These are phyloP conservation scores for Thereva nobilitata DNA, from an alignment of 2,888 invertebrate species.

Conservation along the genomic window DNA sequence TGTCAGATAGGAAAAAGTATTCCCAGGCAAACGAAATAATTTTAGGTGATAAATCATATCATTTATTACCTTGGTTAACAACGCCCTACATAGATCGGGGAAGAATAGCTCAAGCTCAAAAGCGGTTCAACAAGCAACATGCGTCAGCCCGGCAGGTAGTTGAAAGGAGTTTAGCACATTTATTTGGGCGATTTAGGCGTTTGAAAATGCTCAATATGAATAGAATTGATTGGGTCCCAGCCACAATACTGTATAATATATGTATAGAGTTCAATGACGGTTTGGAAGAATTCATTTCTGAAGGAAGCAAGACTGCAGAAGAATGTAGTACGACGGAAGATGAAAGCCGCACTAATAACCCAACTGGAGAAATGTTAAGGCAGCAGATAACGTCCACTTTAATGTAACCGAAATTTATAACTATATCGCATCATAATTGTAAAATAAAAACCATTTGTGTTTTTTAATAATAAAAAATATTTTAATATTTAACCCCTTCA, in stretches of 20 bases:
- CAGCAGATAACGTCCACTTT: too few relatives aligned
- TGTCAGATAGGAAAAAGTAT: neutral
- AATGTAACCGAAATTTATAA: too few relatives aligned
- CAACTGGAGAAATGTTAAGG: too few relatives aligned
- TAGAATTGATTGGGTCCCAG: neutral
- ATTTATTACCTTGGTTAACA: neutral
- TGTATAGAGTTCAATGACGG: conserved; percentile 9
- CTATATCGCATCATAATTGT: too few relatives aligned
- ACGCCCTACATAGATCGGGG: neutral
- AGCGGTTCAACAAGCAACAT: neutral
- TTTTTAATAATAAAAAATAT: too few relatives aligned
- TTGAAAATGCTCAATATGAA: conserved; percentile 12
- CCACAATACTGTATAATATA: conserved; percentile 5
- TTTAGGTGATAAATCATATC: conserved; percentile 4
- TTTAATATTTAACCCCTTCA: too few relatives aligned
- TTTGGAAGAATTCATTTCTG: too few relatives aligned
- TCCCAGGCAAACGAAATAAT: neutral
- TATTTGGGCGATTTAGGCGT: conserved; percentile 10
- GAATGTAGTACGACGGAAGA: too few relatives aligned
- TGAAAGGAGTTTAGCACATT: conserved; percentile 11
- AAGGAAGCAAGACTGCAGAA: neutral
- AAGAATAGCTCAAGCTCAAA: neutral
- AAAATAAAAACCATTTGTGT: too few relatives aligned
- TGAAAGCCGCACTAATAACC: too few relatives aligned
- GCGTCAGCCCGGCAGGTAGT: conserved; percentile 1